Percentiles rank a stretch among this genome's conserved stretches.
Conservation (phyloP, 2,113 vertebrate species). For the Notothenia coriiceps region DNA sequence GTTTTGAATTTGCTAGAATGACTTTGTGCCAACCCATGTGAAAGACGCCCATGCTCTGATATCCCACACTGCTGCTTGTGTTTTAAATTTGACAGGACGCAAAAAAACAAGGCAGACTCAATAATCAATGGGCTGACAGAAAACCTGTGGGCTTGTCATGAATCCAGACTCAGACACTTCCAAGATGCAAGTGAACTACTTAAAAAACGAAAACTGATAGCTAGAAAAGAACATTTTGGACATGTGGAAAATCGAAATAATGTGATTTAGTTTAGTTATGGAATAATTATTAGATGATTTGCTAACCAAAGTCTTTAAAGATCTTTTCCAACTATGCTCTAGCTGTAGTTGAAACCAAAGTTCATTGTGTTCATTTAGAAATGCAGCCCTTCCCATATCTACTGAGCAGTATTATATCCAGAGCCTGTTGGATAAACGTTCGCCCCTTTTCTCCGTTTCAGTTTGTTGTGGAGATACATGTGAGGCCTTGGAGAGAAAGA, state of each 20-base stretch:
- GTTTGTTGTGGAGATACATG: slow-evolving; percentile 13
- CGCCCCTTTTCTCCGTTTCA: slow-evolving; percentile 5
- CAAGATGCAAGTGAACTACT: slow-evolving; percentile 6
- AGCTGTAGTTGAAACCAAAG: background rate
- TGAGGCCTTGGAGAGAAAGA: slow-evolving; percentile 38
- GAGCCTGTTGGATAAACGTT: slow-evolving; percentile 10
- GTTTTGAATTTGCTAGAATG: slow-evolving; percentile 58
- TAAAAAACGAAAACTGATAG: background rate
- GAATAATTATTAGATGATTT: slow-evolving; percentile 5
- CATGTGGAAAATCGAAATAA: background rate
- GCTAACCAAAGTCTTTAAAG: background rate
- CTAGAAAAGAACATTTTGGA: background rate
- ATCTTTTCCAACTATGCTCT: background rate
- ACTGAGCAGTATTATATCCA: background rate
- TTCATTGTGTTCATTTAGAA: slow-evolving; percentile 7
- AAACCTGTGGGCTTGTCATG: slow-evolving; percentile 13
- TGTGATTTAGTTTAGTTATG: slow-evolving; percentile 1
- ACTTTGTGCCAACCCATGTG: slow-evolving; percentile 56
- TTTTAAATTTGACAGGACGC: slow-evolving; percentile 13
- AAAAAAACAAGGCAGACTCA: slow-evolving; percentile 6
- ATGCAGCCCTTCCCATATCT: background rate
- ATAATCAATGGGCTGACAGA: slow-evolving; percentile 28
- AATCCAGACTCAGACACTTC: slow-evolving; percentile 19
- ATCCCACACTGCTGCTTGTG: slow-evolving; percentile 24
- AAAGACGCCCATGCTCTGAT: slow-evolving; percentile 48